Conservation (phyloP, 1,140 invertebrate genomes). For the Drosophila auraria region DNA sequence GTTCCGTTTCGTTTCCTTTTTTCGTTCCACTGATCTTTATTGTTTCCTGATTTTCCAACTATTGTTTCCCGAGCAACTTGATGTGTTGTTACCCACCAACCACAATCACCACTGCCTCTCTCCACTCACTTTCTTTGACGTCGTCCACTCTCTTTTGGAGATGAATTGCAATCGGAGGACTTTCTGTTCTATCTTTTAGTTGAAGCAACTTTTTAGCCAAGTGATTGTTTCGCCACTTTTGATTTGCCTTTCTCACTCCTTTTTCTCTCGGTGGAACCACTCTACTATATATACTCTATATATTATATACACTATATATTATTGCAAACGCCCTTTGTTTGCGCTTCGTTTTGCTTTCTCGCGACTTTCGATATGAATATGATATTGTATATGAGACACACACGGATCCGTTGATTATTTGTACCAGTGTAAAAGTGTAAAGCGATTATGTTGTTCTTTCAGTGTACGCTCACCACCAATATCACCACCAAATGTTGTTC, state of each 20-base stretch:
- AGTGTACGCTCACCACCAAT: slow-evolving; percentile 74
- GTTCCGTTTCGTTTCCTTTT: slow-evolving; percentile 29
- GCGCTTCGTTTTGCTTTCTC: slow-evolving; percentile 38
- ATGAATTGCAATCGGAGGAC: slow-evolving; percentile 18
- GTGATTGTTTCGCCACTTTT: slow-evolving; percentile 43
- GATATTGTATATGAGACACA: slow-evolving; percentile 19
- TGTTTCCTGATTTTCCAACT: slow-evolving; percentile 26
- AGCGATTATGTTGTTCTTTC: slow-evolving; percentile 83
- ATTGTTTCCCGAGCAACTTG: slow-evolving; percentile 57
- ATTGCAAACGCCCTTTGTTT: slow-evolving; percentile 39
- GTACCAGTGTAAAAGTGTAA: slow-evolving; percentile 78
- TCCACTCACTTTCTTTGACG: slow-evolving; percentile 38
- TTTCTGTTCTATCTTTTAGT: slow-evolving; percentile 42
- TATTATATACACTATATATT: slow-evolving; percentile 4
- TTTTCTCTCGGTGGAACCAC: slow-evolving; percentile 29
- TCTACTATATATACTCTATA: slow-evolving; percentile 8
- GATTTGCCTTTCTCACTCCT: slow-evolving; percentile 30
- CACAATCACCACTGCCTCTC: slow-evolving; percentile 9
- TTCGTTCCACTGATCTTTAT: slow-evolving; percentile 10
- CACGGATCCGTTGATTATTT: slow-evolving; percentile 62
- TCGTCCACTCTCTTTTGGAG: slow-evolving; percentile 11
- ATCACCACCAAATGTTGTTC: slow-evolving; percentile 65
- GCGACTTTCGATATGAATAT: slow-evolving; percentile 32
- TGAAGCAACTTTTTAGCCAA: slow-evolving; percentile 38
- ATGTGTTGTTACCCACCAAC: slow-evolving; percentile 31